Evolutionary conservation across 2,888 invertebrate species (phyloP).

Genomic region (Acronicta psi): DNA sequence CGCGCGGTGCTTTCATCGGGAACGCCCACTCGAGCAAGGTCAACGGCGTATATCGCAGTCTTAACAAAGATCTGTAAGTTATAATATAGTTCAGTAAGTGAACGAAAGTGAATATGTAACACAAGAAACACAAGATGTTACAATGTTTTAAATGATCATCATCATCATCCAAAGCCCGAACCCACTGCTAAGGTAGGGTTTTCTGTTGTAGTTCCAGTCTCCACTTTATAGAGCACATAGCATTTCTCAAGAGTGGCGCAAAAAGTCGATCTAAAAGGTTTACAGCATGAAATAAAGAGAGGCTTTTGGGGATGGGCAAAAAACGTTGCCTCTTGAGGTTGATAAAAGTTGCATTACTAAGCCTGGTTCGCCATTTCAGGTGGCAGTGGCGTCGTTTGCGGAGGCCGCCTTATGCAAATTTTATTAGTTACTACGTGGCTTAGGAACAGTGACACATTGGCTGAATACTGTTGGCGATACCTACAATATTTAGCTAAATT

Average conservation of each 20-base stretch:
- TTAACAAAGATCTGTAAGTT: no score
- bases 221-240: slow-evolving; percentile 41
- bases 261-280: slow-evolving; percentile 49
- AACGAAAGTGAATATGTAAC: no score
- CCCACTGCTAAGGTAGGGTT: no score
- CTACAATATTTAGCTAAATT: slow-evolving; percentile 18
- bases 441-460: slow-evolving; percentile 42
- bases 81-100: no score
- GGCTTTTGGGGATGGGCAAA: slow-evolving; percentile 25
- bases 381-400: slow-evolving; percentile 37
- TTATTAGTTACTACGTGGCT: slow-evolving; percentile 51
- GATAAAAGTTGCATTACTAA: slow-evolving; percentile 60
- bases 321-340: slow-evolving; percentile 48
- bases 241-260: slow-evolving; percentile 18
- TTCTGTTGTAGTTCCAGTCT: no score
- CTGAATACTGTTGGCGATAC: slow-evolving; percentile 18
- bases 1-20: no score
- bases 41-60: no score
- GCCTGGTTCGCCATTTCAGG: slow-evolving; percentile 39
- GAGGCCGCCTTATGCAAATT: slow-evolving; percentile 57
- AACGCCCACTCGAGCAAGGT: no score
- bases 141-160: no score
- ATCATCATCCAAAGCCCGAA: no score
- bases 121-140: no score
- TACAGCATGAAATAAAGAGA: slow-evolving; percentile 35